Percentiles rank a stretch among this genome's conserved stretches.
These are phyloP conservation scores for Mystacides longicornis DNA, from an alignment of 2,888 invertebrate genomes.

Conservation along the genomic window DNA sequence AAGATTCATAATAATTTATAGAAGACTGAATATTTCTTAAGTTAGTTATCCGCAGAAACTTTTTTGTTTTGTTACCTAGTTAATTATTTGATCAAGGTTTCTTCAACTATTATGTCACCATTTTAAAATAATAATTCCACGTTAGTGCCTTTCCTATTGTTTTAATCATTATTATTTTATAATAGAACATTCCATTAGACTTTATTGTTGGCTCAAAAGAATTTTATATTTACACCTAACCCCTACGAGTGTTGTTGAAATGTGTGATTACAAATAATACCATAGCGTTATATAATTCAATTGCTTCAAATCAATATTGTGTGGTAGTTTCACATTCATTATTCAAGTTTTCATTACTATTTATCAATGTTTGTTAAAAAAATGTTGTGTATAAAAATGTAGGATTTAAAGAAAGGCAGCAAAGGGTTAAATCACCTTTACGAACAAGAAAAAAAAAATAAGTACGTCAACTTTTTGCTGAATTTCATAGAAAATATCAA, in stretches of 20 bases:
- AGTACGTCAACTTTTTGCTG: not conserved
- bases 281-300: not conserved
- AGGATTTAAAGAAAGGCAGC: slow-evolving; percentile 1
- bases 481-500: not conserved
- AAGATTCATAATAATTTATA: slow-evolving; percentile 26
- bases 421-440: too few species aligned
- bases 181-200: slow-evolving; percentile 43
- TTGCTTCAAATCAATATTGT: not conserved
- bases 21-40: slow-evolving; percentile 43
- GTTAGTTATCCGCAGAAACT: slow-evolving; percentile 17
- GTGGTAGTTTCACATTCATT: not conserved
- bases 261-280: not conserved
- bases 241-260: not conserved
- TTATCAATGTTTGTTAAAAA: not conserved
- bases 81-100: not conserved
- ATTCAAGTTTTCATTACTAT: too few species aligned
- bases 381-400: slow-evolving; percentile 1
- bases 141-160: slow-evolving; percentile 45
- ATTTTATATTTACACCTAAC: not conserved
- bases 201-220: slow-evolving; percentile 19
- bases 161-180: slow-evolving; percentile 18
- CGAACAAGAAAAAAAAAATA: too few species aligned
- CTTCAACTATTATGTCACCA: slow-evolving; percentile 1
- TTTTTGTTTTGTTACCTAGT: slow-evolving; percentile 5
- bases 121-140: slow-evolving; percentile 4